Conservation (phyloP, 1,140 invertebrate species). For the Neomicropteryx cornuta region DNA sequence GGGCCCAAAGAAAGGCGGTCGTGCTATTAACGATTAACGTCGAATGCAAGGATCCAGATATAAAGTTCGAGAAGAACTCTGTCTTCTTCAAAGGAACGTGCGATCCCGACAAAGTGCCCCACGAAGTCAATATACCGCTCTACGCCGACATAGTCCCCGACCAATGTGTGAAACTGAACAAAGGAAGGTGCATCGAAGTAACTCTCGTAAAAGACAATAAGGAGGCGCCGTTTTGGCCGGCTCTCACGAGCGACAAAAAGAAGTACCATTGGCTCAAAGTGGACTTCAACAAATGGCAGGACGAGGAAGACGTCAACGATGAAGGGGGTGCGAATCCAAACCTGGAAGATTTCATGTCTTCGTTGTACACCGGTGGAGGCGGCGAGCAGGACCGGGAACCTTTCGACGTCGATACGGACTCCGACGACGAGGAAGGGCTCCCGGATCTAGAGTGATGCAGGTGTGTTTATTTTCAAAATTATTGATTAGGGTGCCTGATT, state of each 20-base stretch:
- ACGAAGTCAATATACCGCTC: conserved; percentile 77
- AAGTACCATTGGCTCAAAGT: conserved; percentile 95
- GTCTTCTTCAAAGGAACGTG: conserved; percentile 79
- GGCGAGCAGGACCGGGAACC: conserved; percentile 20
- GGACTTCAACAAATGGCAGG: conserved; percentile 95
- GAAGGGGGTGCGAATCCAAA: too few species aligned
- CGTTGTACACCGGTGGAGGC: conserved; percentile 25
- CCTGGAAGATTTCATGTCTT: conserved; percentile 20
- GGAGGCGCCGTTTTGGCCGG: conserved; percentile 76
- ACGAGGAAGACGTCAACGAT: conserved; percentile 57
- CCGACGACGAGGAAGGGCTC: conserved; percentile 28
- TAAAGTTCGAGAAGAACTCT: conserved; percentile 62
- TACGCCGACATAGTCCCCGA: conserved; percentile 73
- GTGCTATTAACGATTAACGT: conserved; percentile 82
- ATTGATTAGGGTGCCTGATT: too few species aligned
- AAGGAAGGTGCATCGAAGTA: conserved; percentile 68
- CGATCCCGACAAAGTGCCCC: conserved; percentile 72
- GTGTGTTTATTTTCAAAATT: too few species aligned
- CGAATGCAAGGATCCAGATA: conserved; percentile 76
- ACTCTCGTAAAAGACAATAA: conserved; percentile 58
- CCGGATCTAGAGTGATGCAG: conserved; percentile 25
- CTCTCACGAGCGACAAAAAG: conserved; percentile 74
- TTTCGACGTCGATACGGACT: conserved; percentile 24
- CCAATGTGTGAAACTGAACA: conserved; percentile 54
- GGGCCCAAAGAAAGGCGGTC: conserved; percentile 77